phyloP scores from a whole-genome alignment of 1,140 invertebrate genomes.

The Drosophila prosaltans region DNA sequence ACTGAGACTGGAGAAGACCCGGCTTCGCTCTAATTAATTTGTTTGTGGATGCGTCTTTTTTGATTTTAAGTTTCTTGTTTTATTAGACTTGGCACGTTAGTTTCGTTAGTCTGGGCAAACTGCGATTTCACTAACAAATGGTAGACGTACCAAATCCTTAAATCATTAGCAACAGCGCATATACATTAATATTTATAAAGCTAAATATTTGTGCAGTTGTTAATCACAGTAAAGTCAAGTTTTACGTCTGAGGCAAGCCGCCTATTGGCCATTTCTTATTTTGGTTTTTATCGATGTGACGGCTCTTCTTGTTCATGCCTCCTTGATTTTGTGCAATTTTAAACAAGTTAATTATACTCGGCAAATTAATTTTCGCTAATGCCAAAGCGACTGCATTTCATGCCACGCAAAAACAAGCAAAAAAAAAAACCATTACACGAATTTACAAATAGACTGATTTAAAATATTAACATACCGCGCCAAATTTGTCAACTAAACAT shows the following conservation, averaged over 20 bases:
- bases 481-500: constrained; percentile 14
- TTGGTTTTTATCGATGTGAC: constrained; percentile 3
- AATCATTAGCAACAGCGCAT: constrained; percentile 49
- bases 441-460: background rate
- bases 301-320: constrained; percentile 73
- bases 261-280: constrained; percentile 21
- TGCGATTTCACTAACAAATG: constrained; percentile 61
- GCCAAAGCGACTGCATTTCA: constrained; percentile 48
- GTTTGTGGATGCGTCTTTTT: constrained; percentile 50
- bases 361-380: constrained; percentile 56
- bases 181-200: constrained; percentile 41
- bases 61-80: constrained; percentile 46
- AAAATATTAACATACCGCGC: background rate
- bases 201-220: constrained; percentile 62
- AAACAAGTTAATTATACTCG: constrained; percentile 73
- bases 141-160: constrained; percentile 61
- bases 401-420: constrained; percentile 30
- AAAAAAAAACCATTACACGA: background rate
- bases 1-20: constrained; percentile 38
- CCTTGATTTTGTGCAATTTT: constrained; percentile 67
- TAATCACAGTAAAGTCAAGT: constrained; percentile 52
- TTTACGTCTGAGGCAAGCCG: constrained; percentile 18
- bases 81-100: constrained; percentile 70
- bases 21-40: constrained; percentile 42
- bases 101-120: constrained; percentile 48